Evolutionary conservation across 2,113 vertebrate genomes (phyloP), one percentile per base, ranked within the genome.

Genomic region (Antechinus stuartii): DNA sequence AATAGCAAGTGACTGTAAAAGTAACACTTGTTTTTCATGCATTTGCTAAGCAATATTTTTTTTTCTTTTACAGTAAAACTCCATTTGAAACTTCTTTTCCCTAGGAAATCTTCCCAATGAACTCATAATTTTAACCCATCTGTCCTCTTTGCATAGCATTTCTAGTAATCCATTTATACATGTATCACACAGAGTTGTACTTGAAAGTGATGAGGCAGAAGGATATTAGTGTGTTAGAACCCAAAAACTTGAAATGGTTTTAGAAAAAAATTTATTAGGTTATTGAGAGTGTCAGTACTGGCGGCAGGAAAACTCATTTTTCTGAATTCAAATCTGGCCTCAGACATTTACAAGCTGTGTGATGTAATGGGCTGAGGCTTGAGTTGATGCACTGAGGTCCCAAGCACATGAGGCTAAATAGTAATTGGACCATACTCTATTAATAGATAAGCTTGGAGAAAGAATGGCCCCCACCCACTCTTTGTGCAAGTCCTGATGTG

Each of bases 91-190:
- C 0, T 1, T 49, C 49, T 90, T 90, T 84, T 53, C 90, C 12
- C 9, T 68, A 92, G 50, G 26, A 76, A 94, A 91, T 5, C 2
- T 56, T 95, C 35, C 47, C 91, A 93, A 92, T 61, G 89, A 54
- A 92, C 35, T 76, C 92, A 53, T 26, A 7, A 68, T 68, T 68
- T 68, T 68, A 68, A 68, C 30, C 35, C 61, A 68, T 68, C 61
- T 68, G 61, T 68, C 30, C 61, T 35, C 30, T 68, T 35, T 68
- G 30, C 61, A 61, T 9, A 61, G 57, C 26, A 61, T 61, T 61
- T 61, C 57, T 61, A 11, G 26, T 68, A 68, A 68, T 68, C 61
- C 61, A 68, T 68, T 68, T 68, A 68, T 35, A 68, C 57, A 68
- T 68, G 35, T 16, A 68, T 68, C 57, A 68, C 57, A 0, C 35